These are phyloP conservation scores for Mus spretus DNA, from an alignment of 2,797 vertebrate species.

Conservation along the genomic window DNA sequence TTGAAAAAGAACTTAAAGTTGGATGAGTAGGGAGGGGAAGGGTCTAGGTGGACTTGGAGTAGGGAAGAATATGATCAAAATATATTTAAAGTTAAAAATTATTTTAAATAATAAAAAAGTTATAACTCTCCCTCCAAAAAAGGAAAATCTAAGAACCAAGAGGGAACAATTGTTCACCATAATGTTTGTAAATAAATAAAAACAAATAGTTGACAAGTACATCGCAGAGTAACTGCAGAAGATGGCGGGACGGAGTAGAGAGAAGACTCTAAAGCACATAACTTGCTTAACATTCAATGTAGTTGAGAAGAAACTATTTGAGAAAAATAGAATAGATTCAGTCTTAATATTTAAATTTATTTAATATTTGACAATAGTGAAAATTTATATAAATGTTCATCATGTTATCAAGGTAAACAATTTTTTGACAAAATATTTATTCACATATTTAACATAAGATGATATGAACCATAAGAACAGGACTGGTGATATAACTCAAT, in stretches of 20 bases:
- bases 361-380: not conserved
- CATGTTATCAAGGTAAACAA: not conserved
- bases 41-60: not conserved
- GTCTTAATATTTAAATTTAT: conserved; percentile 25
- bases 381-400: conserved; percentile 37
- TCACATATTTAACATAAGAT: conserved; percentile 9
- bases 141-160: conserved; percentile 47
- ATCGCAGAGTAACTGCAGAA: not conserved
- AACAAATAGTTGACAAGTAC: not conserved
- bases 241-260: not conserved
- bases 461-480: not conserved
- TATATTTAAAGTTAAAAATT: not conserved
- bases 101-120: not conserved
- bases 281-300: conserved; percentile 24
- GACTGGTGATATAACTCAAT: not conserved
- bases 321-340: conserved; percentile 31
- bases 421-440: not conserved
- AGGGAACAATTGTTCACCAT: not conserved
- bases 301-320: not conserved
- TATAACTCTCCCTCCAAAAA: not conserved
- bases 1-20: not conserved
- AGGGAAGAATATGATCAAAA: not conserved
- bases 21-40: not conserved
- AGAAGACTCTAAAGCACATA: not conserved
- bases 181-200: not conserved